phyloP scores from a whole-genome alignment of 2,113 vertebrate genomes.

The Podarcis muralis region DNA sequence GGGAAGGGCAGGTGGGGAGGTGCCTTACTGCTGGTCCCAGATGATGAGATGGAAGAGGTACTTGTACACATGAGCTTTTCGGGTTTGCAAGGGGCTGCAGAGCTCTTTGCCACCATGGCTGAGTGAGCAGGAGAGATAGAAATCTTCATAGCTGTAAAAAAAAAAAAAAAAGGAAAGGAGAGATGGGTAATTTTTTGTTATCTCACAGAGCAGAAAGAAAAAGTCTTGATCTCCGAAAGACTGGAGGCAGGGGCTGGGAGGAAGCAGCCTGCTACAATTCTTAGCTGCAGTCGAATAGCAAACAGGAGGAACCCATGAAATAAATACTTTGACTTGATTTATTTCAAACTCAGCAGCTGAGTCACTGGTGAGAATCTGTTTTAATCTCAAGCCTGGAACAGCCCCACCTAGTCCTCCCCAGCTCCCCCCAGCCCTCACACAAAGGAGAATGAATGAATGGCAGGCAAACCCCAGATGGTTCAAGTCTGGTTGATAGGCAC shows the following conservation, averaged over 20 bases:
- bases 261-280: neutral
- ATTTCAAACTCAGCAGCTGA: neutral
- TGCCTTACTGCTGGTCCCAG: conserved; percentile 95
- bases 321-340: conserved; percentile 2
- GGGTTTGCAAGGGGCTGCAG: conserved; percentile 91
- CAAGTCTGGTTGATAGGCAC: neutral
- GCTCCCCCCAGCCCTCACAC: neutral
- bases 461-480: neutral
- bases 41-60: conserved; percentile 97
- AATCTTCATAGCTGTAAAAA: conserved; percentile 89
- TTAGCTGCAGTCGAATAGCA: neutral
- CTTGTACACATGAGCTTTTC: conserved; percentile 89
- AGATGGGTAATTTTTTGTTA: neutral
- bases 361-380: neutral
- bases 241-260: neutral
- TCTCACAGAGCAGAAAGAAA: neutral
- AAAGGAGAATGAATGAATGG: neutral
- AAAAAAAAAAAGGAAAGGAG: neutral
- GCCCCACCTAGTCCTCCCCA: neutral
- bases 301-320: neutral
- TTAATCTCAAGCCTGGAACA: neutral
- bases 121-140: conserved; percentile 96
- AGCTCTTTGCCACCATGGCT: conserved; percentile 92
- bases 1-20: too few relatives aligned
- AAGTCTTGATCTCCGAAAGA: neutral